Percentiles rank a stretch among this genome's conserved stretches.
phyloP scores from a whole-genome alignment of 2,113 vertebrate genomes.

The Taxidea taxus region DNA sequence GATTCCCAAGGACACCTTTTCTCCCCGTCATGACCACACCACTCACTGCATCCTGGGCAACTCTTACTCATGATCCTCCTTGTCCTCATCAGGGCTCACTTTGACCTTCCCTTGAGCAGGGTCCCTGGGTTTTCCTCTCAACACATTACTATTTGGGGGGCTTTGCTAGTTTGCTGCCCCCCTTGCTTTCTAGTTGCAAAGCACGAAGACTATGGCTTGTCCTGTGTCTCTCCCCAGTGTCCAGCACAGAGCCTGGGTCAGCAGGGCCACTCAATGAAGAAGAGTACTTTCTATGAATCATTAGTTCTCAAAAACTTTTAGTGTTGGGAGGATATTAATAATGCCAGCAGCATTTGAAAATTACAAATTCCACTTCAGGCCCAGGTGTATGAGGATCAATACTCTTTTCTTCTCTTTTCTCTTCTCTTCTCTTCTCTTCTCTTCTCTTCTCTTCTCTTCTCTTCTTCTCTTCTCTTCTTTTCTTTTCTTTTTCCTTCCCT shows the following conservation, averaged over 20 bases:
- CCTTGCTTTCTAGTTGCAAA: not conserved
- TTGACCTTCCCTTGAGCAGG: not conserved
- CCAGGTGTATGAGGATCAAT: not conserved
- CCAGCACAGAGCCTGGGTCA: too few species aligned
- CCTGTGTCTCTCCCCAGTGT: rapidly evolving
- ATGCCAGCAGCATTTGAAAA: not conserved
- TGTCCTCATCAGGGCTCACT: not conserved
- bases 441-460: not conserved
- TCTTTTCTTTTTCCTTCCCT: too few species aligned
- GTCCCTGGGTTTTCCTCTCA: too few species aligned
- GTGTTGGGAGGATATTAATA: not conserved
- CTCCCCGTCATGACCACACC: rapidly evolving
- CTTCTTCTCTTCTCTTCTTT: too few species aligned
- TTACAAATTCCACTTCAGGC: not conserved
- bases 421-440: too few species aligned
- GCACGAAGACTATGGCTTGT: not conserved
- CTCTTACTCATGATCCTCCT: not conserved
- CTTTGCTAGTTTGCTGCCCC: not conserved
- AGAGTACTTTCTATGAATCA: not conserved
- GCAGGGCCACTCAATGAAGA: rapidly evolving
- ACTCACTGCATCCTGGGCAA: rapidly evolving
- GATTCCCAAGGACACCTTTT: too few species aligned
- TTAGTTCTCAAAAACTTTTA: not conserved
- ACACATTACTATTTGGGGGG: rapidly evolving
- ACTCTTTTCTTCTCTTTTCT: too few species aligned